phyloP scores from a whole-genome alignment of 2,888 invertebrate species.

The Cerceris ruficornis region DNA sequence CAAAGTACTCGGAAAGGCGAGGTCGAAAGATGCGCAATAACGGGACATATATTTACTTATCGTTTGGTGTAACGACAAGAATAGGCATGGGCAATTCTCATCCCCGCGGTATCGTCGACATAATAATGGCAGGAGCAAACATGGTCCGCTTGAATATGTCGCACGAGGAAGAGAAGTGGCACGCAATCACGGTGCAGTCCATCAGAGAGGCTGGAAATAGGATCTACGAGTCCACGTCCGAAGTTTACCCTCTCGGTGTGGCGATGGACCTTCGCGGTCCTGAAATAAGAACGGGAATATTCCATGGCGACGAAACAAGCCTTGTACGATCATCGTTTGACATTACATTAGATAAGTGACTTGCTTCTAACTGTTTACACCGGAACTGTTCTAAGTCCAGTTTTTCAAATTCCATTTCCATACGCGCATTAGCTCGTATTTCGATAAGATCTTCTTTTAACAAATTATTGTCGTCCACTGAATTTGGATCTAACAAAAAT shows the following conservation, averaged over 20 bases:
- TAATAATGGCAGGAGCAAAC: conserved; percentile 64
- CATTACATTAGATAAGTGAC: no score
- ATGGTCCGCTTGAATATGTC: conserved; percentile 67
- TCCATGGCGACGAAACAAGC: conserved; percentile 58
- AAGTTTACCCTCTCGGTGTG: conserved; percentile 82
- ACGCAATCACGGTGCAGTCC: conserved; percentile 57
- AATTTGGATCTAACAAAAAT: no score
- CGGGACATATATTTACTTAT: conserved; percentile 15
- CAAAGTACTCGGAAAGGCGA: not conserved
- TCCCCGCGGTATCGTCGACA: conserved; percentile 56
- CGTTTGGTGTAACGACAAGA: conserved; percentile 18
- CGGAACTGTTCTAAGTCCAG: no score
- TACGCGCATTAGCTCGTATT: no score
- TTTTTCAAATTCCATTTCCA: no score
- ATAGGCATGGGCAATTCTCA: conserved; percentile 59
- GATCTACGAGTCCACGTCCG: conserved; percentile 49
- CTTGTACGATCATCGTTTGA: conserved; percentile 43
- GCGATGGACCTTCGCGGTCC: conserved; percentile 69
- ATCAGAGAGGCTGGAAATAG: conserved; percentile 60
- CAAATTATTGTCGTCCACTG: no score
- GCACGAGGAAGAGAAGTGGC: conserved; percentile 63
- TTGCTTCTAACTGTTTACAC: no score
- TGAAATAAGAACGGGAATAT: conserved; percentile 69
- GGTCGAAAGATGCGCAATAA: not conserved
- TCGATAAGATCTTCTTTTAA: no score